Conservation (phyloP, 2,888 invertebrate species). For the Dendrolimus pini region DNA sequence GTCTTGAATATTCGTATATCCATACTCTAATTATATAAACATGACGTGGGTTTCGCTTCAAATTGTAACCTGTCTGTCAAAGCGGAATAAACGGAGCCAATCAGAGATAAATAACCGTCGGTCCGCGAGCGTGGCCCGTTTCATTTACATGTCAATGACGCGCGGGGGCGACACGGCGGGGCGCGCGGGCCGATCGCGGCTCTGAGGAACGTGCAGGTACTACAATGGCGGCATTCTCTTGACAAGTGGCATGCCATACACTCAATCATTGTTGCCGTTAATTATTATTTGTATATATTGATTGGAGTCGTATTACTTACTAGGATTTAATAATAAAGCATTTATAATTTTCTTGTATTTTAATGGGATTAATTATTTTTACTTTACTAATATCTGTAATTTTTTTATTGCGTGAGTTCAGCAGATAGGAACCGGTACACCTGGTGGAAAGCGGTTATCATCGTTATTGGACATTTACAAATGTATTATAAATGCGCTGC, state of each 20-base stretch:
- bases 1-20: slow-evolving; percentile 19
- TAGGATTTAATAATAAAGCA: no score
- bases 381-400: no score
- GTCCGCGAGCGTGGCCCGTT: slow-evolving; percentile 57
- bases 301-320: no score
- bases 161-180: slow-evolving; percentile 20
- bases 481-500: no score
- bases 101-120: slow-evolving; percentile 72
- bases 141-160: slow-evolving; percentile 71
- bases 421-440: no score
- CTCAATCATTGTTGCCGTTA: not conserved
- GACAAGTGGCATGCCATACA: slow-evolving; percentile 30
- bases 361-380: no score
- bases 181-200: slow-evolving; percentile 16
- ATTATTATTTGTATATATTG: no score
- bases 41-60: slow-evolving; percentile 41
- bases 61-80: slow-evolving; percentile 68
- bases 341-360: no score
- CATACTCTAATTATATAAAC: slow-evolving; percentile 53
- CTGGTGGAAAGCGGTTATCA: no score
- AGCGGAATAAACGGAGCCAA: slow-evolving; percentile 69
- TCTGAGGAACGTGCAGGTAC: slow-evolving; percentile 19
- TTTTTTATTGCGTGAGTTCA: no score
- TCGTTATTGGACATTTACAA: no score
- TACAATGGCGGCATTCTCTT: slow-evolving; percentile 50